phyloP scores from a whole-genome alignment of 2,113 vertebrate genomes.

The Philantomba maxwellii region DNA sequence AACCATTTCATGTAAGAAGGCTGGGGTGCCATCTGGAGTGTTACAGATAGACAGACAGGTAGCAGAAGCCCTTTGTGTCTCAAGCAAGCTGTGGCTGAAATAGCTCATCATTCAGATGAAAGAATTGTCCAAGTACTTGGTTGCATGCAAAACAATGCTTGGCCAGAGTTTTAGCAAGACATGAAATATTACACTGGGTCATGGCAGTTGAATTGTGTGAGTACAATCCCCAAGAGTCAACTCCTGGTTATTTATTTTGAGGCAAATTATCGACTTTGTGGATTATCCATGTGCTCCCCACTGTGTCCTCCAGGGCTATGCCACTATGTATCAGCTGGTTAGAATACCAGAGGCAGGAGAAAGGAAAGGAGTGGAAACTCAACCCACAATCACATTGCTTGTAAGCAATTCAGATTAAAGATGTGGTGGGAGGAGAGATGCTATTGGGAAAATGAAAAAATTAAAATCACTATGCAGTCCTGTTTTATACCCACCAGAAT shows the following conservation, averaged over 20 bases:
- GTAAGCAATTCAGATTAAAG: background rate
- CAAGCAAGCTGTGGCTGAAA: background rate
- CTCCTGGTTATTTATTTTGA: slow-evolving; percentile 38
- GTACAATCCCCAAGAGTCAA: slow-evolving; percentile 35
- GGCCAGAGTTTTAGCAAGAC: background rate
- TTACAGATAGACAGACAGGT: background rate
- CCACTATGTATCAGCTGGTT: slow-evolving; percentile 25
- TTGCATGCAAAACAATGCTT: slow-evolving; percentile 26
- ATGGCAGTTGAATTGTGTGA: background rate
- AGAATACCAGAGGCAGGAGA: background rate
- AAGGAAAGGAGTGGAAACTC: background rate
- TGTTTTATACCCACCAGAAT: background rate
- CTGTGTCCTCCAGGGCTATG: slow-evolving; percentile 13
- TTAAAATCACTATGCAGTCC: background rate
- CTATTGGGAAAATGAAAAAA: background rate
- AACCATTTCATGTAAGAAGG: background rate
- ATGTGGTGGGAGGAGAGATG: background rate
- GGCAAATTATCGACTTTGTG: background rate
- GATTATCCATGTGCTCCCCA: background rate
- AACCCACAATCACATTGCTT: background rate
- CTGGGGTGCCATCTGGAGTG: background rate
- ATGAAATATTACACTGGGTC: slow-evolving; percentile 50
- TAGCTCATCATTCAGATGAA: slow-evolving; percentile 26
- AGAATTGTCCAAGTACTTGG: background rate
- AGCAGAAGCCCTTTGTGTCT: slow-evolving; percentile 29